These are phyloP conservation scores for Acromyrmex charruanus DNA, from an alignment of 1,140 invertebrate species.

Conservation along the genomic window DNA sequence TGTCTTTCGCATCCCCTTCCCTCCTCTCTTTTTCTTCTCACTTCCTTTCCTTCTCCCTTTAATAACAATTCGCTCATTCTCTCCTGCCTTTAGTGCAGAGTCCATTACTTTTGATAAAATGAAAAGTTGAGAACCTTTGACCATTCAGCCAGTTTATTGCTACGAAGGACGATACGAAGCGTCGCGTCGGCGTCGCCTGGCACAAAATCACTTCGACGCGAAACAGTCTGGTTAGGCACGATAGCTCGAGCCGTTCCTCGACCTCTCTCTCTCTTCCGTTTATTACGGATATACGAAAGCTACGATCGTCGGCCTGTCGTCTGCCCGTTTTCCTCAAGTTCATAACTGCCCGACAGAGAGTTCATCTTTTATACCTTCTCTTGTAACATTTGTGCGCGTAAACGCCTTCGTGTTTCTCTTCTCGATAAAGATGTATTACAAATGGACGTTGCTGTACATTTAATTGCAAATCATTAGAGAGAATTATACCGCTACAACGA, in stretches of 20 bases:
- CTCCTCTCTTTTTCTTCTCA: no score
- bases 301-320: neutral
- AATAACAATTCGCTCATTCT: slow-evolving; percentile 40
- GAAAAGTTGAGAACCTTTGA: slow-evolving; percentile 80
- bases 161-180: slow-evolving; percentile 75
- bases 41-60: slow-evolving; percentile 18
- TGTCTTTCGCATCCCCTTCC: slow-evolving; percentile 27
- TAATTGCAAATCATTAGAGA: neutral
- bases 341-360: slow-evolving; percentile 50
- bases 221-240: slow-evolving; percentile 83
- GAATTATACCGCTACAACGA: neutral
- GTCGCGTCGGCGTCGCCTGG: slow-evolving; percentile 77
- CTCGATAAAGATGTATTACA: neutral
- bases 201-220: slow-evolving; percentile 80
- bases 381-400: neutral
- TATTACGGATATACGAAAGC: slow-evolving; percentile 65
- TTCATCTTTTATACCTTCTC: neutral
- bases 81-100: slow-evolving; percentile 39
- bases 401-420: slow-evolving; percentile 1
- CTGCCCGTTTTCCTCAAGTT: slow-evolving; percentile 25
- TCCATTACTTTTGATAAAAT: slow-evolving; percentile 73
- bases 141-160: slow-evolving; percentile 79
- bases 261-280: slow-evolving; percentile 57
- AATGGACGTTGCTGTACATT: neutral
- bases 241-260: slow-evolving; percentile 71